Percentiles rank a stretch among this genome's conserved stretches.
These are phyloP conservation scores for Chaenocephalus aceratus DNA, from an alignment of 2,113 vertebrate genomes.

Conservation along the genomic window DNA sequence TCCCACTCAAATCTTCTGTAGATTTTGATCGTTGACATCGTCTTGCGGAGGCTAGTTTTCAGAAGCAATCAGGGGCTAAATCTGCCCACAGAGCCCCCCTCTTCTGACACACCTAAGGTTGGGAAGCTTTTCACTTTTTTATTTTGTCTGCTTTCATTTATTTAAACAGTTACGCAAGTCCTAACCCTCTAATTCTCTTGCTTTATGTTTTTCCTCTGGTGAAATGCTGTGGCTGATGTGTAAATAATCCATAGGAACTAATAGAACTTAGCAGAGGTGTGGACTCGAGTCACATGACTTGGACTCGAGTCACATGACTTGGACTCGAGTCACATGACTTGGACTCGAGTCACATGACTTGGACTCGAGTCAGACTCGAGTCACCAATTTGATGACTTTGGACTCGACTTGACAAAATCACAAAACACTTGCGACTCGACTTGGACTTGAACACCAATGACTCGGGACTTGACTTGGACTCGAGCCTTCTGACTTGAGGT, in stretches of 20 bases:
- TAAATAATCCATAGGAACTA: not conserved
- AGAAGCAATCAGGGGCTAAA: slow-evolving; percentile 89
- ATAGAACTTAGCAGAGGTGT: no score
- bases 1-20: slow-evolving; percentile 87
- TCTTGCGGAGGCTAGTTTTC: slow-evolving; percentile 97
- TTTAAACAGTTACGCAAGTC: not conserved
- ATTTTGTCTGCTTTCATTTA: not conserved
- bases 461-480: no score
- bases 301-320: no score
- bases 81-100: slow-evolving; percentile 77
- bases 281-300: no score
- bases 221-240: not conserved
- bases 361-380: no score
- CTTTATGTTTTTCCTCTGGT: not conserved
- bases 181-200: not conserved
- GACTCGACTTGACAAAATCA: no score
- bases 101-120: slow-evolving; percentile 91
- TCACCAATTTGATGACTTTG: no score
- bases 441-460: no score
- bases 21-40: slow-evolving; percentile 96
- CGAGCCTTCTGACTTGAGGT: no score
- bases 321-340: no score
- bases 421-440: no score
- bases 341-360: no score
- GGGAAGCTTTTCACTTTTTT: slow-evolving; percentile 71